These are phyloP conservation scores for Apus apus DNA, from an alignment of 2,113 vertebrate genomes.

Conservation along the genomic window DNA sequence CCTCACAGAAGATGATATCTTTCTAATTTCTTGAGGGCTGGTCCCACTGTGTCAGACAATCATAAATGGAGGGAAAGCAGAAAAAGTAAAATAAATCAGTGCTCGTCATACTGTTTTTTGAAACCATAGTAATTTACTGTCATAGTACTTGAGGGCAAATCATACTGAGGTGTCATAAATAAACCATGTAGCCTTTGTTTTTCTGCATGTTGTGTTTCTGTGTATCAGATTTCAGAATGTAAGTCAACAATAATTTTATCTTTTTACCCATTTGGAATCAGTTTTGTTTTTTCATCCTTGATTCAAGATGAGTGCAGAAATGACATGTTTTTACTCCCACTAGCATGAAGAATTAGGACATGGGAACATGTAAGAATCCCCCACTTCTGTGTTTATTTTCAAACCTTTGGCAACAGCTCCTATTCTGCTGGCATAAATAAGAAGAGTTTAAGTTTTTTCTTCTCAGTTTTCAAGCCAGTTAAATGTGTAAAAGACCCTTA, in stretches of 20 bases:
- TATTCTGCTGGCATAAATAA: background rate
- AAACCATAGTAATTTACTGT: slow-evolving; percentile 45
- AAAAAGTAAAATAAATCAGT: slow-evolving; percentile 50
- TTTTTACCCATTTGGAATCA: background rate
- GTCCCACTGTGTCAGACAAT: slow-evolving; percentile 10
- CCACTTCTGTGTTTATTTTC: background rate
- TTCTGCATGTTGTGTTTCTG: background rate
- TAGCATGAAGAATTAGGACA: background rate
- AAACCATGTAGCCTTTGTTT: background rate
- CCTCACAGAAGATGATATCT: background rate
- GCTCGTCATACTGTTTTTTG: background rate
- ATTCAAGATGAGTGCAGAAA: background rate
- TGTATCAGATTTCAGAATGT: background rate
- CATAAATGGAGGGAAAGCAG: slow-evolving; percentile 25
- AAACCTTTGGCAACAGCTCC: background rate
- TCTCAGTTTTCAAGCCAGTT: background rate
- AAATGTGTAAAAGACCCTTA: background rate
- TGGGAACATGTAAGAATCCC: background rate
- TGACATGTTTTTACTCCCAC: background rate
- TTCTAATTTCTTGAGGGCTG: slow-evolving; percentile 31
- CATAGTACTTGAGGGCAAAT: slow-evolving; percentile 29
- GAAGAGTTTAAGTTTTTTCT: background rate
- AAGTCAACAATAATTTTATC: background rate
- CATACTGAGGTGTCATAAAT: slow-evolving; percentile 28
- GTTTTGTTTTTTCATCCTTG: background rate